A percentile compares a stretch with the other conserved stretches of the same genome.
Conservation (phyloP, 2,888 invertebrate species). For the Reticulitermes lucifugus region DNA sequence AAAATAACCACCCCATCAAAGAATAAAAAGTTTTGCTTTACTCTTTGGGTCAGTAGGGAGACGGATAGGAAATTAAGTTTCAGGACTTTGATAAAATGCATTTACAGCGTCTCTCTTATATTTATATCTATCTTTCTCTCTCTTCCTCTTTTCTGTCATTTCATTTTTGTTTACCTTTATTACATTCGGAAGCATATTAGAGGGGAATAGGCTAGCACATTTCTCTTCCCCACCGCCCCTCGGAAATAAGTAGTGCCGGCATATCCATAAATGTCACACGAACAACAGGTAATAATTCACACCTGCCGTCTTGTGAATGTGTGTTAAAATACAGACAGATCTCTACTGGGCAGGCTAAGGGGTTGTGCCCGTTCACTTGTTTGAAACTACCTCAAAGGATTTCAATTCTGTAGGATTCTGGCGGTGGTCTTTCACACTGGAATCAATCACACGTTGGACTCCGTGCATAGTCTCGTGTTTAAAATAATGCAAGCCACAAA, state of each 20-base stretch:
- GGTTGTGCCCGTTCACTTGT: too few species aligned
- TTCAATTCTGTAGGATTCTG: too few species aligned
- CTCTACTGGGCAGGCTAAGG: background rate
- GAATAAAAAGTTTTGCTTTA: slow-evolving; percentile 41
- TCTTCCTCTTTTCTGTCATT: background rate
- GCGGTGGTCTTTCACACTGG: too few species aligned
- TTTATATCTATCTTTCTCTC: background rate
- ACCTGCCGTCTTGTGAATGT: background rate
- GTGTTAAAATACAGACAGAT: slow-evolving; percentile 17
- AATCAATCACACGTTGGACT: too few species aligned
- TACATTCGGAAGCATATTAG: slow-evolving; percentile 43
- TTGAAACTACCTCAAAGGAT: too few species aligned
- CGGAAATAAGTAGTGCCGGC: slow-evolving; percentile 3
- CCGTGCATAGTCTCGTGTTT: too few species aligned
- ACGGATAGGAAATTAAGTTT: slow-evolving; percentile 51
- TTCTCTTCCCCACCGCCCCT: background rate
- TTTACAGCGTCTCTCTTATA: slow-evolving; percentile 27
- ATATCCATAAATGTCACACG: slow-evolving; percentile 39
- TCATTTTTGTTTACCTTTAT: slow-evolving; percentile 32
- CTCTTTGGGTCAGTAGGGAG: slow-evolving; percentile 29
- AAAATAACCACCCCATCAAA: slow-evolving; percentile 43
- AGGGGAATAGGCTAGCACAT: background rate
- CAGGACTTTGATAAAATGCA: slow-evolving; percentile 51
- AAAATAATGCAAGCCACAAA: too few species aligned
- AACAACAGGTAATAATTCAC: slow-evolving; percentile 31